Base-by-base conservation (phyloP, 2,113 vertebrate genomes). In the Gymnarchus niloticus region DNA sequence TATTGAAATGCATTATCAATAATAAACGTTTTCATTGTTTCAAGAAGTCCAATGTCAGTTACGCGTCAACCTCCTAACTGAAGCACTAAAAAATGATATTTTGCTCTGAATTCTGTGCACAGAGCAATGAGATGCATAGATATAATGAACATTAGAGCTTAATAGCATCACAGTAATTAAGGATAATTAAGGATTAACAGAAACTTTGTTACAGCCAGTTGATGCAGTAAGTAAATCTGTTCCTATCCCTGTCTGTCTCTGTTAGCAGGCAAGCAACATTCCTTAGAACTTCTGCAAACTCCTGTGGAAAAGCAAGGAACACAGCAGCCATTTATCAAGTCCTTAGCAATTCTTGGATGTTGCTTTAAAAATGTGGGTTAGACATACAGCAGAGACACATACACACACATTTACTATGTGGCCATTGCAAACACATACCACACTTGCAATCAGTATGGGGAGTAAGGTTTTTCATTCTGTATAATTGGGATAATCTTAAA, bases 301-400 rank as follows among this genome's bases (percentile, higher is more conserved):
- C 5, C 33, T 37, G 65, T 14, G 17, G 33, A 41, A 73, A 73
- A 28, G 7, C 14, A 0, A 41, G 19, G 14, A 41, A 73, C 65
- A 73, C 12, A 41, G 28, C 65, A 37, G 65, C 33, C 65, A 73
- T 73, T 73, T 73, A 73, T 33, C 28, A 73, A 41, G 46, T 78
- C 23, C 76, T 78, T 41, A 48, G 76, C 46, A 37, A 17, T 78
- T 48, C n/a, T n/a, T 46, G 9, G 41, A 46, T 48, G 76, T 78
- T 77, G 41, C 73, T 78, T 78, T 78, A 44, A 78, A 78, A 78
- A 78, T 48, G 23, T 78, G 76, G 76, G 37, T n/a, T 78, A 21
- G 21, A 48, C 46, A 41, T 73, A 73, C 17, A 6, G n/a, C n/a
- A n/a, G n/a, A n/a, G n/a, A n/a, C n/a, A n/a, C n/a, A n/a, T n/a